Evolutionary conservation across 2,113 vertebrate genomes (phyloP).

Genomic region (Pseudonaja textilis): DNA sequence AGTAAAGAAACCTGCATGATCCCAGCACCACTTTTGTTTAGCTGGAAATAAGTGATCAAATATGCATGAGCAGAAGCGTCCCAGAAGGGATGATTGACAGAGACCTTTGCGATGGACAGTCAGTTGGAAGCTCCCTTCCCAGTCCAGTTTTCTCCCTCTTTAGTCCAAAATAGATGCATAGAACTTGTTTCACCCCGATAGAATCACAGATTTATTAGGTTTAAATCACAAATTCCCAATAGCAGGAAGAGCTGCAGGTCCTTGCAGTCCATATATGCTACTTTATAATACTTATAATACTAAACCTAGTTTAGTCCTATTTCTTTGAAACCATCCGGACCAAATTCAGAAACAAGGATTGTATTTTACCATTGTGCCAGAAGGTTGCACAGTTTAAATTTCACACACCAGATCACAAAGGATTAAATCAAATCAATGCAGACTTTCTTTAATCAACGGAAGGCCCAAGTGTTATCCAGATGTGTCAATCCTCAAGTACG

Average conservation of each 20-base stretch:
- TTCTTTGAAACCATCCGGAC: neutral
- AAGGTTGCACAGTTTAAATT: neutral
- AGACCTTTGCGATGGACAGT: neutral
- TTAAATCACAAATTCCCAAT: neutral
- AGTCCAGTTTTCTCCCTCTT: neutral
- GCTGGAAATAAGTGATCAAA: neutral
- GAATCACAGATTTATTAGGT: neutral
- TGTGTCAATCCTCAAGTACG: neutral
- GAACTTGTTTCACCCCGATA: neutral
- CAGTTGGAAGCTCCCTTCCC: neutral
- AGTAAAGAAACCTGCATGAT: neutral
- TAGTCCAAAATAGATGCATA: neutral
- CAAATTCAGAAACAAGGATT: neutral
- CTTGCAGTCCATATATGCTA: neutral
- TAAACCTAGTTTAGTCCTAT: too few relatives aligned
- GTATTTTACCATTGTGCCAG: neutral
- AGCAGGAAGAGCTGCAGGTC: neutral
- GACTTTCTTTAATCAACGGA: neutral
- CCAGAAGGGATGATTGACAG: neutral
- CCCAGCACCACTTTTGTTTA: neutral
- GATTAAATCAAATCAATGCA: neutral
- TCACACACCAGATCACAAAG: neutral
- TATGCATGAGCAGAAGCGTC: neutral
- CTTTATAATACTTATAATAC: neutral
- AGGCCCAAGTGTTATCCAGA: neutral